A percentile compares a stretch with the other conserved stretches of the same genome.
Conservation (phyloP, 2,888 invertebrate genomes). For the Diaperis boleti region DNA sequence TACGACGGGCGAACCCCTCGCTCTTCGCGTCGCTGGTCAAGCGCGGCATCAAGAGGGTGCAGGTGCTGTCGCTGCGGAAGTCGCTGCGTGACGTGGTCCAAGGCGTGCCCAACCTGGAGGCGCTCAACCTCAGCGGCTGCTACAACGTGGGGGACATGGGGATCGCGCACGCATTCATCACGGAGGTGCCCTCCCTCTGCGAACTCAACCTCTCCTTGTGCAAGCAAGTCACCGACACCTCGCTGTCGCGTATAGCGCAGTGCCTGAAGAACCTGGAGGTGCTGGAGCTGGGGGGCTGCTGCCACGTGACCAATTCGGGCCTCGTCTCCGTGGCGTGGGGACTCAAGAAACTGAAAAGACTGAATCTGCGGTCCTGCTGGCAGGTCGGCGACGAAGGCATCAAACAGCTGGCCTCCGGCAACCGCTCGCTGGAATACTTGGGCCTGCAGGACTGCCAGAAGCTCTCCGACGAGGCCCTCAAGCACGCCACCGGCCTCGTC, state of each 20-base stretch:
- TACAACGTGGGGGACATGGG: constrained; percentile 92
- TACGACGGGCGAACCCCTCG: constrained; percentile 84
- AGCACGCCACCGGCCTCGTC: constrained; percentile 85
- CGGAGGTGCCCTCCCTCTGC: constrained; percentile 81
- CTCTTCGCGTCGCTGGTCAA: constrained; percentile 88
- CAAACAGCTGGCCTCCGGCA: constrained; percentile 87
- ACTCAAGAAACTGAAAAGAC: constrained; percentile 82
- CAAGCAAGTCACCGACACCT: constrained; percentile 95
- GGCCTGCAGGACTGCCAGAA: constrained; percentile 96
- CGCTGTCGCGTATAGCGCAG: constrained; percentile 86
- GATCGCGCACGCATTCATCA: constrained; percentile 84
- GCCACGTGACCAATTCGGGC: constrained; percentile 90
- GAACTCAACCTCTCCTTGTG: constrained; percentile 90
- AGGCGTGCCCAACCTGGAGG: constrained; percentile 87
- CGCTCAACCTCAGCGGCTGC: constrained; percentile 91
- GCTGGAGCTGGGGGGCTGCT: constrained; percentile 92
- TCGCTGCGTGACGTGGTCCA: constrained; percentile 88
- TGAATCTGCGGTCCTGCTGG: constrained; percentile 94
- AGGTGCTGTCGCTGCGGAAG: constrained; percentile 86
- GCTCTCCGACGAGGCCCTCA: constrained; percentile 90
- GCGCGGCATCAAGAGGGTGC: constrained; percentile 89
- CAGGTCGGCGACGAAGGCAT: constrained; percentile 93
- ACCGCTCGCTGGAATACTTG: constrained; percentile 83
- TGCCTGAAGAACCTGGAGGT: constrained; percentile 87
- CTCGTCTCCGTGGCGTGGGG: constrained; percentile 90